phyloP scores from a whole-genome alignment of 2,113 vertebrate species.

The Hipposideros armiger region DNA sequence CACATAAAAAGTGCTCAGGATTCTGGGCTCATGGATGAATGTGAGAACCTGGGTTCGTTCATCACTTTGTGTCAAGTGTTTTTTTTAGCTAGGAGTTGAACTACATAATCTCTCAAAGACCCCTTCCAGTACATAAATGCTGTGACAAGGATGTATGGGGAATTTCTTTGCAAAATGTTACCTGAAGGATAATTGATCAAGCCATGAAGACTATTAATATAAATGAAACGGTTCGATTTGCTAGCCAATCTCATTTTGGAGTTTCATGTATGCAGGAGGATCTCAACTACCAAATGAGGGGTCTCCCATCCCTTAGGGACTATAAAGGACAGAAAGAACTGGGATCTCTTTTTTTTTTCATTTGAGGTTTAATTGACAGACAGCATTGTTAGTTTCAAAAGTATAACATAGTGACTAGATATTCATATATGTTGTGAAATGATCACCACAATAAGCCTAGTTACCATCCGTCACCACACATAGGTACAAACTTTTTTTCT shows the following conservation, averaged over 20 bases:
- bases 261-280: not conserved
- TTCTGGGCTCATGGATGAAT: not conserved
- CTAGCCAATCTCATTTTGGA: not conserved
- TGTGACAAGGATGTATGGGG: not conserved
- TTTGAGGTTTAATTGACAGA: not conserved
- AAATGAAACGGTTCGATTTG: not conserved
- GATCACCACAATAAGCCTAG: not conserved
- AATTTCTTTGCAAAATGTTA: not conserved
- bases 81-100: not conserved
- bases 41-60: not conserved
- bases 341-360: not conserved
- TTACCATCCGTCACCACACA: not conserved
- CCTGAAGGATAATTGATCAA: conserved; percentile 31
- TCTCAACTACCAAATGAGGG: not conserved
- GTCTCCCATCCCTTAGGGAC: not conserved
- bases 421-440: not conserved
- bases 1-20: not conserved
- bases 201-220: not conserved
- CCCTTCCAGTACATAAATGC: not conserved
- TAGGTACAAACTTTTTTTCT: not conserved
- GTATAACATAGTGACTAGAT: not conserved
- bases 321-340: not conserved
- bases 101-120: not conserved
- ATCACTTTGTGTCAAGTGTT: not conserved
- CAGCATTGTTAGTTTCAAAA: not conserved